These are phyloP conservation scores for Aradophagus sp. DNA, from an alignment of 1,140 invertebrate species.

Conservation along the genomic window DNA sequence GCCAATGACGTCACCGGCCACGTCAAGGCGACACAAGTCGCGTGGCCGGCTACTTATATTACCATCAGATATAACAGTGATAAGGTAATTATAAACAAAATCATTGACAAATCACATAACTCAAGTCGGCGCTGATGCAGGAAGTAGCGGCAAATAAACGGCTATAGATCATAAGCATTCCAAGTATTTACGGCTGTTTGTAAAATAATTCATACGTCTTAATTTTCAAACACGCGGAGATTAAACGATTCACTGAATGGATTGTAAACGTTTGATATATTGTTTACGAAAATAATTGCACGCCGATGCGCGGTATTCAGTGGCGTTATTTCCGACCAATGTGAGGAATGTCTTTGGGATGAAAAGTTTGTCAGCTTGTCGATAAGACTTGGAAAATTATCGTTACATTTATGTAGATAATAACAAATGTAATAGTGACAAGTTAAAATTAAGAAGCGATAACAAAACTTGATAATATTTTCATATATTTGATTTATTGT, in stretches of 20 bases:
- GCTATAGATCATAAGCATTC: conserved; percentile 20
- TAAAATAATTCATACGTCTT: conserved; percentile 5
- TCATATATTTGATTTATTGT: too few relatives aligned
- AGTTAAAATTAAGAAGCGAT: too few relatives aligned
- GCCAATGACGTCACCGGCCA: conserved; percentile 49
- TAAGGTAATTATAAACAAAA: conserved; percentile 53
- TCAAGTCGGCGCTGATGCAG: conserved; percentile 4
- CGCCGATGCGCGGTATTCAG: too few relatives aligned
- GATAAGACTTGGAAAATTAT: too few relatives aligned
- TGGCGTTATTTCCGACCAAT: too few relatives aligned
- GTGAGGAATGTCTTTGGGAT: too few relatives aligned
- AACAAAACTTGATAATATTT: too few relatives aligned
- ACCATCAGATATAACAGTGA: conserved; percentile 41
- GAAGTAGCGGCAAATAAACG: neutral
- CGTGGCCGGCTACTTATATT: conserved; percentile 46
- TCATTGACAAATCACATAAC: conserved; percentile 43
- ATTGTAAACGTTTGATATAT: neutral
- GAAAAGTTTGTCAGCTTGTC: too few relatives aligned
- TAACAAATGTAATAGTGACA: too few relatives aligned
- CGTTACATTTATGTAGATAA: too few relatives aligned
- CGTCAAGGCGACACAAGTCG: conserved; percentile 54
- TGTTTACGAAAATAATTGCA: too few relatives aligned
- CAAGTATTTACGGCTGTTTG: conserved; percentile 9
- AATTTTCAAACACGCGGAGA: neutral
- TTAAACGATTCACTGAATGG: neutral